Base-by-base conservation (phyloP, 2,888 invertebrate species). In the Ceraclea dissimilis region DNA sequence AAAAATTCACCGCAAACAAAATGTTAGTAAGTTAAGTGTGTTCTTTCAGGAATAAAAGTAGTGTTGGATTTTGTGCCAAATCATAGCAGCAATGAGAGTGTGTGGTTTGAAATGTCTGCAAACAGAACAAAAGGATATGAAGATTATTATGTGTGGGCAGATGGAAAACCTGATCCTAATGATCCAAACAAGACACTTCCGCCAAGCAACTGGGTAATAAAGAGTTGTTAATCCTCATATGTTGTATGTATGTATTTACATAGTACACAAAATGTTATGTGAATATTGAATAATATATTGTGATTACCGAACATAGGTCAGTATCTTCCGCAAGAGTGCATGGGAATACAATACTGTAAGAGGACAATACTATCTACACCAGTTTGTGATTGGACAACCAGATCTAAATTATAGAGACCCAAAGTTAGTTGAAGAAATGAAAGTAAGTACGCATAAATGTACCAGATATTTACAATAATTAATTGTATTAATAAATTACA, bases 21-120 rank as follows among this genome's bases (percentile, higher is more conserved):
- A n/a, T n/a, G n/a, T n/a, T n/a, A n/a, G n/a, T n/a, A n/a, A n/a
- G n/a, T 16, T 5, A 43, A 43, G 43, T 43, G 4, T 43, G 43
- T 43, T 43, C 4, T 49, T 49, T n/a, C 49, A 78, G 79, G 70
- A 8, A 66, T 83, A 2, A 76, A 78, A 58, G 73, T 84, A 1
- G 70, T 84, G 11, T 66, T 85, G 63, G 85, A 85, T 66, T 82
- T 80, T 62, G 86, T 86, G 13, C 86, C 86, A 0, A 86, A 86
- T 70, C 90, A 90, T 66, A 84, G 86, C 1, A 87, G 89, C 63
- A 81, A 87, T 65, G 76, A 88, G 64, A 88, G 91, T 66, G 77
- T 82, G 2, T 96, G 94, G 94, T 96, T 96, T 69, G 64, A 71
- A 10, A 77, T 80, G 52, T 91, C 92, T 0, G 74, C 79, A 1